These are phyloP conservation scores for Andrena chrysosceles DNA, from an alignment of 2,888 invertebrate species.

Conservation along the genomic window DNA sequence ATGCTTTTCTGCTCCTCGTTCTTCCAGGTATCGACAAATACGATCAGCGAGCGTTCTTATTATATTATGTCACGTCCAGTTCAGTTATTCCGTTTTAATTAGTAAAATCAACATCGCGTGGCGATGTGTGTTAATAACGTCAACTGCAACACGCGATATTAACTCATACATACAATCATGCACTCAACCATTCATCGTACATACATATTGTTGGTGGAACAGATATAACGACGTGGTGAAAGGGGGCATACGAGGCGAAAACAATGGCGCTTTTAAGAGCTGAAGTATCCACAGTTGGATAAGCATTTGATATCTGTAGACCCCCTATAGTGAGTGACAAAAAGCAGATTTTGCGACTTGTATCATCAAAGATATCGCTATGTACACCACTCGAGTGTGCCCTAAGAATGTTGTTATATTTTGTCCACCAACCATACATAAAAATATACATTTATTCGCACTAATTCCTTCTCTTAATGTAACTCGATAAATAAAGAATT, in stretches of 20 bases:
- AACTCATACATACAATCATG: background rate
- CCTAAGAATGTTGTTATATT: too few relatives aligned
- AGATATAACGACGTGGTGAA: too few relatives aligned
- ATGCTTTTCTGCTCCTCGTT: constrained; percentile 1
- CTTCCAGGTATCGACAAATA: constrained; percentile 8
- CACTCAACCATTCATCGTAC: too few relatives aligned
- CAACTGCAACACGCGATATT: background rate
- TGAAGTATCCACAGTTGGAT: too few relatives aligned
- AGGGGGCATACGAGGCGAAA: too few relatives aligned
- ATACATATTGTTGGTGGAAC: too few relatives aligned
- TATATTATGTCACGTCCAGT: background rate
- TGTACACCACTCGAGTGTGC: too few relatives aligned
- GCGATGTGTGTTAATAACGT: background rate
- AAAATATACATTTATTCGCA: background rate
- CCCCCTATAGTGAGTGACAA: too few relatives aligned
- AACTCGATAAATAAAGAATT: constrained; percentile 1
- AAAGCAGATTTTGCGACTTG: too few relatives aligned
- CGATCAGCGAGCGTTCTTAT: constrained; percentile 15
- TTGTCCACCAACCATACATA: background rate
- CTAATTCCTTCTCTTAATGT: background rate
- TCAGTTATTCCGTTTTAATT: constrained; percentile 6
- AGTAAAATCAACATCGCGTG: background rate
- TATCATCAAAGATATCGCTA: too few relatives aligned
- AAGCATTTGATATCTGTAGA: too few relatives aligned
- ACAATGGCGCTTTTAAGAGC: too few relatives aligned